Evolutionary conservation across 2,888 invertebrate genomes (phyloP).

Genomic region (Epinotia ramella): DNA sequence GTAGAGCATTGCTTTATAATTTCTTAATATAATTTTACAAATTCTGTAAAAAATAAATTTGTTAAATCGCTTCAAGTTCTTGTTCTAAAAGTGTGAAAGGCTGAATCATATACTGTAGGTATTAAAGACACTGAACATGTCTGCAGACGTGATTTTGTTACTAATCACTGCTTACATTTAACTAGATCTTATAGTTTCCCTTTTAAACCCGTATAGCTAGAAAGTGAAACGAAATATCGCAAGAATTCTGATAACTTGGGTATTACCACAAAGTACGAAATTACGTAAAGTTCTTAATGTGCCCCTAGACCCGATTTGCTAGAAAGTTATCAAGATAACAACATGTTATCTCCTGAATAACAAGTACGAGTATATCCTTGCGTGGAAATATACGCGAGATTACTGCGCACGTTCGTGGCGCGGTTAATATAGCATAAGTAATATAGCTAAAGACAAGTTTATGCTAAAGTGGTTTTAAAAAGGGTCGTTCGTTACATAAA

Average conservation of each 20-base stretch:
- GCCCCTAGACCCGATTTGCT: constrained; percentile 32
- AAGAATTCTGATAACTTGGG: constrained; percentile 24
- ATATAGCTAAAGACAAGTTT: background rate
- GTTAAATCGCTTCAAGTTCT: background rate
- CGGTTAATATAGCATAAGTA: background rate
- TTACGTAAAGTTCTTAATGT: constrained; percentile 33
- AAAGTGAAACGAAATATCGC: constrained; percentile 17
- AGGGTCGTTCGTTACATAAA: too few relatives aligned
- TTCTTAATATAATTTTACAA: too few relatives aligned
- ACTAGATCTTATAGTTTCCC: constrained; percentile 9
- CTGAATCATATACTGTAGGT: background rate
- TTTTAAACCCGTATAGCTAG: constrained; percentile 11
- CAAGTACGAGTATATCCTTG: constrained; percentile 28
- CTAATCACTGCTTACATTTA: constrained; percentile 15
- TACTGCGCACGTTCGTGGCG: constrained; percentile 14
- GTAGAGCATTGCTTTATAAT: too few relatives aligned
- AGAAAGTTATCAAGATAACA: constrained; percentile 41
- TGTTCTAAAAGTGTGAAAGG: constrained; percentile 1
- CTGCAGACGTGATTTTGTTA: background rate
- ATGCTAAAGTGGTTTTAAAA: background rate
- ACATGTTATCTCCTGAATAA: constrained; percentile 36
- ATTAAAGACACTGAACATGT: background rate
- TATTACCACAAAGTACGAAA: constrained; percentile 26
- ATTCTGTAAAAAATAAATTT: background rate
- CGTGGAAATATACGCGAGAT: constrained; percentile 1